phyloP scores from a whole-genome alignment of 2,113 vertebrate species.

The Ammospiza caudacuta region DNA sequence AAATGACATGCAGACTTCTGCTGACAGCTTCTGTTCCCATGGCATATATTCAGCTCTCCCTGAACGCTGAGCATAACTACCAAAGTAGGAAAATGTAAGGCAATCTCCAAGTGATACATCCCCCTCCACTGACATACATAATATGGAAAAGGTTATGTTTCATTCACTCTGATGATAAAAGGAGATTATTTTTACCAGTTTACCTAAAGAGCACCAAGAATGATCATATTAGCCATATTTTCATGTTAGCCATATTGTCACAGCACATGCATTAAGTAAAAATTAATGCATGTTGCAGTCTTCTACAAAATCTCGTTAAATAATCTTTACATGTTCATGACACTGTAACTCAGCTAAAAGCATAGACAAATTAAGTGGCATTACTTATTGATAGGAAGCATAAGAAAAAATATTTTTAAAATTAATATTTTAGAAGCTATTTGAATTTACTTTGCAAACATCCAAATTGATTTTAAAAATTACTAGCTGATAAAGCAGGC shows the following conservation, averaged over 20 bases:
- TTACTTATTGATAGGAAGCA: background rate
- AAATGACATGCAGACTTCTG: background rate
- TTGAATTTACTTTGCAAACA: background rate
- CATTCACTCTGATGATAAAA: background rate
- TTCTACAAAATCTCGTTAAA: background rate
- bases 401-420: background rate
- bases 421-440: background rate
- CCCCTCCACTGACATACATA: background rate
- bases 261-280: background rate
- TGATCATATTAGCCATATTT: background rate
- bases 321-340: background rate
- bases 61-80: background rate
- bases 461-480: background rate
- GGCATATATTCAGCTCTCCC: background rate
- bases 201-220: background rate
- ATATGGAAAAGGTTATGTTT: background rate
- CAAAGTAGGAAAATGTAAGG: background rate
- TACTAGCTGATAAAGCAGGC: background rate
- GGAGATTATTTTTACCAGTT: background rate
- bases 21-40: background rate
- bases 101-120: background rate
- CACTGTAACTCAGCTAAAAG: background rate
- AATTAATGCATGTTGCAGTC: background rate
- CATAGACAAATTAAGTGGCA: background rate
- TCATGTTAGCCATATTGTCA: background rate